Base-by-base conservation (phyloP, 2,797 vertebrate genomes). In the Bucorvus abyssinicus region DNA sequence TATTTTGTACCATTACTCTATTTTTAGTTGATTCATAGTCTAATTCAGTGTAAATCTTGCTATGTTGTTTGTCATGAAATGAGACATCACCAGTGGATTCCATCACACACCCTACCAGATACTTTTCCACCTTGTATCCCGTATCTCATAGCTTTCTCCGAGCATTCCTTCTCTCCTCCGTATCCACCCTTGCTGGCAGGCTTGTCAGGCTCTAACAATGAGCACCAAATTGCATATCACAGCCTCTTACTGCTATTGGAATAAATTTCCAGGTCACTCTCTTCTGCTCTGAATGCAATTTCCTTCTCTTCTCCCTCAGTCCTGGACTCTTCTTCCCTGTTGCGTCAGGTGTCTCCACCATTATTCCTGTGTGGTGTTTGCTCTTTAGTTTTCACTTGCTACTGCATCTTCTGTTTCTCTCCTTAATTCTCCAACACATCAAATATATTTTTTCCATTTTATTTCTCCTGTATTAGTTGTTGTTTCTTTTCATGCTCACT, bases 241-340 rank as follows among this genome's bases (percentile, higher is more conserved):
- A 94, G 67, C 73, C 74, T 84, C 93, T 94, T 93, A 83, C 90
- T 95, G 93, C 76, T 76, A 26, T 84, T 90, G 59, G 88, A 94
- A 95, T 91, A 87, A 86, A 90, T 93, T 95, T 96, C 55, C 74
- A 97, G 93, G 93, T 93, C 83, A 93, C 44, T 38, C 22, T 86
- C n/a, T 68, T 92, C 86, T 92, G 27, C 55, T 86, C 55, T 49
- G 67, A 75, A 86, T 55, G 18, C 32, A 64, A 44, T 69, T 94
- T 89, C 50, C 61, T 79, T 84, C 27, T 87, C 60, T 16, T 36
- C 16, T 79, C 29, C 68, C 38, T 77, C 1, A 1, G 40, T 57
- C 65, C 82, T 29, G 23, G 30, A 61, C 8, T 87, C 40, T 60
- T 12, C 2, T 57, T 71, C 36, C 17, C 42, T 86, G 10, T 59